A percentile compares a stretch with the other conserved stretches of the same genome.
Evolutionary conservation across 2,113 vertebrate species (phyloP).

Genomic region (Amphiprion ocellaris): DNA sequence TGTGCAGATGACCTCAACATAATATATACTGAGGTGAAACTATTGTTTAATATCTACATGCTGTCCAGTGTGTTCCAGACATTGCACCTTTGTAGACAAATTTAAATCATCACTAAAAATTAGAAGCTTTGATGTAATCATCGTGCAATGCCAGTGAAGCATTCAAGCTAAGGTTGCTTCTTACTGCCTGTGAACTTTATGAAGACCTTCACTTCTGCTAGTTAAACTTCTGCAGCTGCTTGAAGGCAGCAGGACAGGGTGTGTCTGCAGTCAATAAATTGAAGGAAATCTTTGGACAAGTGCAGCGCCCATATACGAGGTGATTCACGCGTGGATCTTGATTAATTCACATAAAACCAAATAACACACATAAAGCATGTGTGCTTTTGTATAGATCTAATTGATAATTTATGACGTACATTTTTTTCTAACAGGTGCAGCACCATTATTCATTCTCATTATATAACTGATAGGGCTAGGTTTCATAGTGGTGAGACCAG

Average conservation of each 20-base stretch:
- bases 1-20: neutral
- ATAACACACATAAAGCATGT: neutral
- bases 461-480: too few species aligned
- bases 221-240: constrained; percentile 6
- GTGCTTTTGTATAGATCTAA: neutral
- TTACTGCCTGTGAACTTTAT: neutral
- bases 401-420: neutral
- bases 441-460: too few species aligned
- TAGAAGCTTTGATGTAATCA: too few species aligned
- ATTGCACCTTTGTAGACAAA: neutral
- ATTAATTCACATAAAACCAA: neutral
- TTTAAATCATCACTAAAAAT: constrained; percentile 3
- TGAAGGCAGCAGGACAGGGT: neutral
- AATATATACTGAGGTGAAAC: neutral
- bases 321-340: neutral
- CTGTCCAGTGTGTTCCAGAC: neutral
- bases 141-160: too few species aligned
- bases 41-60: neutral
- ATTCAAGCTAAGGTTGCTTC: too few species aligned
- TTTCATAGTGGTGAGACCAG: too few species aligned
- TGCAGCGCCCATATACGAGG: neutral
- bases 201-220: neutral
- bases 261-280: neutral
- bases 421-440: too few species aligned
- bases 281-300: neutral